These are phyloP conservation scores for Rhyacichthys aspro DNA, from an alignment of 2,797 vertebrate species.

Conservation along the genomic window DNA sequence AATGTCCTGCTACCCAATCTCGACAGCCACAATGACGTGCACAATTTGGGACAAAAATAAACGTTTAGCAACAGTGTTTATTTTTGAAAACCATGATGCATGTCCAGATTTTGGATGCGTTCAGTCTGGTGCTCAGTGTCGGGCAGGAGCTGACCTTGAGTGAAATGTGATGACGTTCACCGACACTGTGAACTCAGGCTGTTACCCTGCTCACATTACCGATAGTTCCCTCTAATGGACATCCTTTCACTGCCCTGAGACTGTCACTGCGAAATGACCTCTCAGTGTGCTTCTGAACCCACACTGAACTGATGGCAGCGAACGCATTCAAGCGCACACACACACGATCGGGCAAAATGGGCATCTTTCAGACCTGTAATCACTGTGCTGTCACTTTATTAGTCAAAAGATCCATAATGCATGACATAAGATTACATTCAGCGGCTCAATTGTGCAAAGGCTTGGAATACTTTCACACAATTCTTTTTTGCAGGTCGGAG, in stretches of 20 bases:
- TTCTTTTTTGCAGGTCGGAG: constrained; percentile 32
- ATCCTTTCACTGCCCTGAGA: constrained; percentile 40
- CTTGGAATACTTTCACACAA: constrained; percentile 32
- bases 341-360: constrained; percentile 24
- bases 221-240: constrained; percentile 52
- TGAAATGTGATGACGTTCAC: constrained; percentile 25
- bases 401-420: constrained; percentile 66
- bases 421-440: constrained; percentile 46
- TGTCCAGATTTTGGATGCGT: no score
- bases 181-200: constrained; percentile 33
- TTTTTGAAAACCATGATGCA: no score
- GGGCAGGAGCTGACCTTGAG: constrained; percentile 40
- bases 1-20: no score
- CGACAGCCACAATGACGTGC: no score
- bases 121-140: background rate
- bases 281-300: constrained; percentile 22
- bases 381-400: constrained; percentile 53
- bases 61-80: no score
- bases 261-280: constrained; percentile 41
- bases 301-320: constrained; percentile 7
- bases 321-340: constrained; percentile 8
- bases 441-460: constrained; percentile 30
- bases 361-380: constrained; percentile 67
- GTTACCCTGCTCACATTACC: constrained; percentile 51
- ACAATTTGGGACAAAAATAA: no score